Evolutionary conservation across 1,140 invertebrate genomes (phyloP), one percentile per base, ranked within the genome.

Genomic region (Copidosoma floridanum): DNA sequence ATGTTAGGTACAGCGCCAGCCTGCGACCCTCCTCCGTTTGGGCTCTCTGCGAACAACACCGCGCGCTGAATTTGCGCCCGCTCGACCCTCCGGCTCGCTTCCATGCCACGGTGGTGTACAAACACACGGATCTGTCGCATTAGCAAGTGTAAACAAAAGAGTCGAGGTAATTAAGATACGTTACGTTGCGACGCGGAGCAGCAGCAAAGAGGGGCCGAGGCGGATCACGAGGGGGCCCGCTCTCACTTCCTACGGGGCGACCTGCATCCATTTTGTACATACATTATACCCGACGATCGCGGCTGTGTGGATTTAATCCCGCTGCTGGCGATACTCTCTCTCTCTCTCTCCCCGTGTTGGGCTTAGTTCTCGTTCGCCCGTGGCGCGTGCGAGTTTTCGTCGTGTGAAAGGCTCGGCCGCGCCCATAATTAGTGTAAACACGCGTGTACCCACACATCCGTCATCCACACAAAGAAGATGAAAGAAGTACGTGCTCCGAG

Each of bases 131-230:
- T 43, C 52, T 29, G 52, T 27, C 1, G 38, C 52, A 54, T 54
- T 54, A 54, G 50, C 62, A 52, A 59, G 65, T 59, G 67, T 64
- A 65, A 68, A 65, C 60, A 65, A 66, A 66, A 66, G 65, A 68
- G 52, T 65, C 65, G 43, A 43, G 59, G 67, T 68, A 68, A 66
- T 68, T 68, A 68, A 68, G 67, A 63, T 43, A 61, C 48, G 57
- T 43, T 46, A 61, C 58, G 24, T 48, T 37, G 38, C 50, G 61
- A 54, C 61, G 60, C 57, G n/a, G n/a, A n/a, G n/a, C n/a, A n/a
- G n/a, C n/a, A n/a, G n/a, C n/a, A n/a, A n/a, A n/a, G n/a, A n/a
- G n/a, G n/a, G n/a, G n/a, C n/a, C n/a, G n/a, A n/a, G n/a, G n/a
- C n/a, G n/a, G n/a, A n/a, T n/a, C n/a, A n/a, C n/a, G n/a, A n/a